phyloP scores from a whole-genome alignment of 2,113 vertebrate species.

The Petroica traversi region DNA sequence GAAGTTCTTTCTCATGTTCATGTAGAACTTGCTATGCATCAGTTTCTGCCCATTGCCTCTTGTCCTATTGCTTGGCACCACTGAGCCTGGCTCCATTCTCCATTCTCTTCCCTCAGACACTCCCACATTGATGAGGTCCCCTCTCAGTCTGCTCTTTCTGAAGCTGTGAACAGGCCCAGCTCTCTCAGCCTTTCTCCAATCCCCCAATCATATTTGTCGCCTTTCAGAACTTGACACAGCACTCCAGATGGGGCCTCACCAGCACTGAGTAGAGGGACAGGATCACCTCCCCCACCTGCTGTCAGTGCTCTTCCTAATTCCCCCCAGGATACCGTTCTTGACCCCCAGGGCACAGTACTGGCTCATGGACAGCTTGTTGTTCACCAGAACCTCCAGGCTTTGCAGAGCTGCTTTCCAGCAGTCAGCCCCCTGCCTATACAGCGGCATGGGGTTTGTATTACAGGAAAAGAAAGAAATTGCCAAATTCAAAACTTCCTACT shows the following conservation, averaged over 20 bases:
- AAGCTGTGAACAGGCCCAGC: neutral
- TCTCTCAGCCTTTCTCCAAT: neutral
- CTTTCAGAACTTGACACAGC: neutral
- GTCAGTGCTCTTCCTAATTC: neutral
- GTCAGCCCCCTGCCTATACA: neutral
- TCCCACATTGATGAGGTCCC: fast-evolving
- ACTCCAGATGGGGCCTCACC: neutral
- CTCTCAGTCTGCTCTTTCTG: neutral
- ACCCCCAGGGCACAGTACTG: neutral
- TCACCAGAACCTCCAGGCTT: neutral
- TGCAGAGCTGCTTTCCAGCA: neutral
- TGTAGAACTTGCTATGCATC: neutral
- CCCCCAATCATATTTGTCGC: neutral
- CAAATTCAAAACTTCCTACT: neutral
- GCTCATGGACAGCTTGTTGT: neutral
- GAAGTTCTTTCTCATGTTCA: neutral
- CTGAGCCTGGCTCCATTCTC: neutral
- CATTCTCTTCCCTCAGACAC: neutral
- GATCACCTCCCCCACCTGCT: neutral
- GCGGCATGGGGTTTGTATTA: neutral
- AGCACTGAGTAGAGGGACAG: neutral
- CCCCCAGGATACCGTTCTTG: neutral
- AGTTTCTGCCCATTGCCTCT: neutral
- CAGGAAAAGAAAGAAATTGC: neutral
- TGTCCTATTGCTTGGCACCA: neutral